phyloP scores from a whole-genome alignment of 2,888 invertebrate genomes.

The Axea sp. region DNA sequence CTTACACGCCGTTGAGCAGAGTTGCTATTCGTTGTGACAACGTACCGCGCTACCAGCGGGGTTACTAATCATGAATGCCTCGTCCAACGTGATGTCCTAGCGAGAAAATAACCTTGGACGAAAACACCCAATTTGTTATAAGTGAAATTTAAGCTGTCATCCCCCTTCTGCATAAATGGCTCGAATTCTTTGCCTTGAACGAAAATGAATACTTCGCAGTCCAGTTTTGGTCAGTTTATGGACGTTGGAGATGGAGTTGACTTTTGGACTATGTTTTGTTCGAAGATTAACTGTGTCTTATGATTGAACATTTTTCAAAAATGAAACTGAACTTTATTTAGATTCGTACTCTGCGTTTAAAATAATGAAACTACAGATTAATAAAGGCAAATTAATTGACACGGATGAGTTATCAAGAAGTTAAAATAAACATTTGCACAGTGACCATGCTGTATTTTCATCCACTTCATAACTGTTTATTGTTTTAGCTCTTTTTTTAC shows the following conservation, averaged over 20 bases:
- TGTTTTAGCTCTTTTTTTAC: no score
- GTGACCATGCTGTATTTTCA: no score
- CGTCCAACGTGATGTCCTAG: slow-evolving; percentile 19
- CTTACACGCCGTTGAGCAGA: slow-evolving; percentile 49
- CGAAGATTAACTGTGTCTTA: no score
- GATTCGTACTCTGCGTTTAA: no score
- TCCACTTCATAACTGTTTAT: no score
- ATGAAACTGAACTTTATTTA: no score
- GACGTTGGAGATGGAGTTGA: not conserved
- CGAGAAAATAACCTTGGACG: slow-evolving; percentile 49
- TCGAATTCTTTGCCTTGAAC: slow-evolving; percentile 23
- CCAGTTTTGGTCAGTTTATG: slow-evolving; percentile 28
- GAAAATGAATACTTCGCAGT: slow-evolving; percentile 24
- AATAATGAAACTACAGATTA: no score
- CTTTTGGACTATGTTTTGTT: not conserved
- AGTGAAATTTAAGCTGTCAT: slow-evolving; percentile 54
- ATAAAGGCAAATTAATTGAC: no score
- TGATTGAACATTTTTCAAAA: no score
- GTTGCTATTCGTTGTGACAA: slow-evolving; percentile 57
- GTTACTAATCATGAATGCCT: slow-evolving; percentile 57
- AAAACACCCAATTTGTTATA: slow-evolving; percentile 57
- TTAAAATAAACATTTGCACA: no score
- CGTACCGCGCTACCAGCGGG: slow-evolving; percentile 55
- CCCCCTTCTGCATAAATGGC: slow-evolving; percentile 24
- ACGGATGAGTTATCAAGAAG: no score